Evolutionary conservation across 2,797 vertebrate species (phyloP).

Genomic region (Cichlasoma orientale): DNA sequence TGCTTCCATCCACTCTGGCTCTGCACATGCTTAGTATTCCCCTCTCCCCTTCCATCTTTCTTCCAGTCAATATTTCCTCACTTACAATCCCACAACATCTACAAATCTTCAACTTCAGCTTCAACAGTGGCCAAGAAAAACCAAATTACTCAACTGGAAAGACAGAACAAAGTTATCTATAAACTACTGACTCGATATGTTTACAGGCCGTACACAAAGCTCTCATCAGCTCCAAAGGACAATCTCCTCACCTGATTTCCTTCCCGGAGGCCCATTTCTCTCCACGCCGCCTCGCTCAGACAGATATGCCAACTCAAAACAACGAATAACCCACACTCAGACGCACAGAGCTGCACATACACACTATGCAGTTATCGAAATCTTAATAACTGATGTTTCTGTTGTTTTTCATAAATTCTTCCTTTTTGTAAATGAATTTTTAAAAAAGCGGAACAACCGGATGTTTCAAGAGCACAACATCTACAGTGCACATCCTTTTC

Average conservation of each 20-base stretch:
- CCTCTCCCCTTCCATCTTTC: background rate
- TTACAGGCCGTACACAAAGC: background rate
- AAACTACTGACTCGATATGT: background rate
- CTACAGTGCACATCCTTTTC: conserved; percentile 21
- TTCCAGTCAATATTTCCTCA: background rate
- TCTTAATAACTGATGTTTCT: background rate
- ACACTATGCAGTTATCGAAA: background rate
- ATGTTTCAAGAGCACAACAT: conserved; percentile 2
- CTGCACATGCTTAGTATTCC: background rate
- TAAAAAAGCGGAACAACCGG: background rate
- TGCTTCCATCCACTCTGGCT: background rate
- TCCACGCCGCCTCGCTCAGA: background rate
- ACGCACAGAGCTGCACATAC: background rate
- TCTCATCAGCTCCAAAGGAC: background rate
- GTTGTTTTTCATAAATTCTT: background rate
- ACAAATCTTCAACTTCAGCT: background rate
- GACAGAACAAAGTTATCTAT: background rate
- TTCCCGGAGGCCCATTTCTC: background rate
- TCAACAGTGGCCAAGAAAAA: background rate
- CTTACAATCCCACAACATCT: background rate
- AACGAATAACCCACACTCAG: background rate
- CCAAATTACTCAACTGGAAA: background rate
- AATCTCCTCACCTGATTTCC: conserved; percentile 1
- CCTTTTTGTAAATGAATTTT: background rate
- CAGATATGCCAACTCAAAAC: background rate